Evolutionary conservation across 2,797 vertebrate species (phyloP).

Genomic region (Silurus aristotelis): DNA sequence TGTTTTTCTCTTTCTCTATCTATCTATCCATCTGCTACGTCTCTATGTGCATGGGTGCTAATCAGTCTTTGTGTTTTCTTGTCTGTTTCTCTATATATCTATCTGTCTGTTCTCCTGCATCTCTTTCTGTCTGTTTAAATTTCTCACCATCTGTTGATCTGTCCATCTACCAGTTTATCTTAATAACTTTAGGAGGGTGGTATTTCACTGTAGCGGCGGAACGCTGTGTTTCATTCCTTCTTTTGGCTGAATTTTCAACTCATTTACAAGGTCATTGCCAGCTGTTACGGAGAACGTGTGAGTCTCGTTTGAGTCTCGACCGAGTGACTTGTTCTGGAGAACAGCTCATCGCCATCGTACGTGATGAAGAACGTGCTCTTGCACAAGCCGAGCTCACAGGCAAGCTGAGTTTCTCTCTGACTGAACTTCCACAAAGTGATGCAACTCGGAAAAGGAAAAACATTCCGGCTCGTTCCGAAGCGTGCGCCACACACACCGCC

Average conservation of each 20-base stretch:
- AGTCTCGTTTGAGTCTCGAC: neutral
- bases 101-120: too few relatives aligned
- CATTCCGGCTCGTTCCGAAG: slow-evolving; percentile 1
- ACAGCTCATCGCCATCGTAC: neutral
- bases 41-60: too few relatives aligned
- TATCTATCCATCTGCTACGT: neutral
- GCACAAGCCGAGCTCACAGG: neutral
- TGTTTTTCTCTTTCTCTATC: neutral
- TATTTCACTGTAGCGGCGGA: neutral
- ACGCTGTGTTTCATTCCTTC: neutral
- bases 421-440: slow-evolving; percentile 1
- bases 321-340: neutral
- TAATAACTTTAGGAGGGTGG: neutral
- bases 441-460: slow-evolving; percentile 11
- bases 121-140: too few relatives aligned
- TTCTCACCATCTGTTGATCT: neutral
- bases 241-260: neutral
- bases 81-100: too few relatives aligned
- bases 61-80: neutral
- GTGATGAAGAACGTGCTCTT: slow-evolving; percentile 13
- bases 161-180: neutral
- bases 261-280: neutral
- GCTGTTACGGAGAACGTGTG: neutral
- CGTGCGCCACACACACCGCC: neutral
- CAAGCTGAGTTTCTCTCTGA: neutral